Percentiles rank a stretch among this genome's conserved stretches.
Conservation (phyloP, 1,140 invertebrate genomes). For the Zaprionus africanus region DNA sequence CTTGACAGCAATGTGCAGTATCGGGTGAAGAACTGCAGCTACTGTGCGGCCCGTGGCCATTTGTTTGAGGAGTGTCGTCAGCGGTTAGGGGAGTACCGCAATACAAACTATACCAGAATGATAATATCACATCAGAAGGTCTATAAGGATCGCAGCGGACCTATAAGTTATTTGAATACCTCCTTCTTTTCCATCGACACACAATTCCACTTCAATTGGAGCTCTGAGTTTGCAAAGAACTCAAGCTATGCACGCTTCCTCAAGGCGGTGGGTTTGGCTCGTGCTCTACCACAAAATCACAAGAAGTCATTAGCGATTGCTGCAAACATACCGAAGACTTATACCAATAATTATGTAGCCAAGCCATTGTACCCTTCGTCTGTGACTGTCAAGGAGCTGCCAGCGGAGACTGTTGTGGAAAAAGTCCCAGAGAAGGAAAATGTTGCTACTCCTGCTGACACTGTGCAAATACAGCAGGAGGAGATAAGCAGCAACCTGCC, state of each 20-base stretch:
- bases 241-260: constrained; percentile 71
- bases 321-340: constrained; percentile 23
- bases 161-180: constrained; percentile 13
- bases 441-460: background rate
- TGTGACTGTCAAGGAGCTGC: background rate
- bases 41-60: constrained; percentile 87
- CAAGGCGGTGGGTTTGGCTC: constrained; percentile 44
- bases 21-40: constrained; percentile 86
- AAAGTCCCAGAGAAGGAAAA: background rate
- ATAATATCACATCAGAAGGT: constrained; percentile 74
- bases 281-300: constrained; percentile 4
- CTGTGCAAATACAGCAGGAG: constrained; percentile 41
- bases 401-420: background rate
- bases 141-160: constrained; percentile 62
- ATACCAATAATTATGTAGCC: constrained; percentile 46
- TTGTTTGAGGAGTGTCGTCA: constrained; percentile 85
- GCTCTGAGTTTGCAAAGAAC: constrained; percentile 46
- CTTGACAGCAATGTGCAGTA: constrained; percentile 83
- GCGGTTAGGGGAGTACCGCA: constrained; percentile 59
- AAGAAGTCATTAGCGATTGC: constrained; percentile 6
- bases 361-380: constrained; percentile 41
- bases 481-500: constrained; percentile 41
- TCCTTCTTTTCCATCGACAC: constrained; percentile 46
- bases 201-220: constrained; percentile 64
- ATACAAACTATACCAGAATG: constrained; percentile 37